Base-by-base conservation (phyloP, 1,140 invertebrate species). In the Coptotermes formosanus region DNA sequence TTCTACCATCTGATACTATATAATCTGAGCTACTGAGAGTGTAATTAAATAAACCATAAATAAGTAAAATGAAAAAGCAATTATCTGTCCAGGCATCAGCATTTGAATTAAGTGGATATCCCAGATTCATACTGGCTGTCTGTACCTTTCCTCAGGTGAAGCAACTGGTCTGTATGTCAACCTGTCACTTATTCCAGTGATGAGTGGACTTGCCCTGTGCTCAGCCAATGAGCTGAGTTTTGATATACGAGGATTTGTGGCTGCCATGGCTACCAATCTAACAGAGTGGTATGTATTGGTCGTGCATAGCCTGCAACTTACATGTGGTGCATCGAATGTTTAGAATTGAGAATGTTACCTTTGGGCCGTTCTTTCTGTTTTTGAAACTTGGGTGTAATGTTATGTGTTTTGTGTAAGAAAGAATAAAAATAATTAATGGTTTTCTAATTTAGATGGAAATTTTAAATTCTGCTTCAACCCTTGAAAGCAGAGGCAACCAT, bases 151-250 rank as follows among this genome's bases (percentile, higher is more conserved):
- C 19, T 55, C 88, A 94, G 95, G 95, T 84, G 95, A 96, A 92
- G 91, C 93, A 88, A 97, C 96, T 32, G 95, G 95, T 32, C 89
- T 95, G 45, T 95, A 94, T 90, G 96, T 96, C 21, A 95, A 95
- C 91, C 89, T 96, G 86, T 96, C 96, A 86, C 92, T 97, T 85
- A 92, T 97, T 86, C 96, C 96, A 84, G 95, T 97, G n/a, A 97
- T 97, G 96, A 92, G 93, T 87, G 96, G 96, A 30, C 91, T 97
- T 84, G 96, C 95, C 48, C 89, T 97, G n/a, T 97, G 96, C 91
- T 96, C 95, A 82, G 93, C 93, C 25, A 96, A 96, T 91, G 96
- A 97, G 92, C 91, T 97, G 30, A 96, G 95, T 91, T 97, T 97
- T 90, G 94, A 96, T 90, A 89, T 95, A 25, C 91, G 93, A 88